Evolutionary conservation across 2,888 invertebrate genomes (phyloP).

Genomic region (Eudasyphora cyanicolor): DNA sequence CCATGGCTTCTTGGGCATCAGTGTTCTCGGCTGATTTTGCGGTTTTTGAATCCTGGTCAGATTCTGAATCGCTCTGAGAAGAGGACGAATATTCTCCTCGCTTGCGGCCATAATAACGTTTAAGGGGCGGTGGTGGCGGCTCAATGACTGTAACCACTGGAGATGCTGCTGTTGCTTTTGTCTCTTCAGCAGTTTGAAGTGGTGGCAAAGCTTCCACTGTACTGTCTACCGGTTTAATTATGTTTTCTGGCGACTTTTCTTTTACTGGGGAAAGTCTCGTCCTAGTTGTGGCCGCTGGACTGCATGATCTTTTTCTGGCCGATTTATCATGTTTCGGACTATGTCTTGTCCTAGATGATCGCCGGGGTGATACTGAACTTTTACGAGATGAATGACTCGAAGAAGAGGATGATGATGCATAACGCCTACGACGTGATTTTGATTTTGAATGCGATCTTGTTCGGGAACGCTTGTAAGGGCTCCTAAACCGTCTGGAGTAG

Average conservation of each 20-base stretch:
- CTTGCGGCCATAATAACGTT: conserved; percentile 83
- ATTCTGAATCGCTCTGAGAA: conserved; percentile 70
- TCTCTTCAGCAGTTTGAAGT: conserved; percentile 47
- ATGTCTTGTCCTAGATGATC: conserved; percentile 27
- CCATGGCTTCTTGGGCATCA: conserved; percentile 74
- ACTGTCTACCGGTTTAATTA: background rate
- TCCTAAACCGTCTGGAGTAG: conserved; percentile 70
- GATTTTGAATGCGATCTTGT: conserved; percentile 68
- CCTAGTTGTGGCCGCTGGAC: conserved; percentile 42
- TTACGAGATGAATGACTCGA: conserved; percentile 49
- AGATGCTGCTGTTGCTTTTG: conserved; percentile 27
- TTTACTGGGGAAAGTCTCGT: conserved; percentile 35
- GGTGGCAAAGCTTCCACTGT: conserved; percentile 32
- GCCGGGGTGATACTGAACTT: conserved; percentile 48
- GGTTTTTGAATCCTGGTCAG: conserved; percentile 69
- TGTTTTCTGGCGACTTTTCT: conserved; percentile 60
- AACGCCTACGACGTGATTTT: conserved; percentile 50
- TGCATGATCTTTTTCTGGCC: conserved; percentile 45
- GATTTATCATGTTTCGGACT: conserved; percentile 37
- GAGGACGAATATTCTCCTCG: conserved; percentile 82
- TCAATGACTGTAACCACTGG: conserved; percentile 72
- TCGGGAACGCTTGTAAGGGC: conserved; percentile 64
- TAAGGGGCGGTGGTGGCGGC: conserved; percentile 79
- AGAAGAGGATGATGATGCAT: conserved; percentile 67
- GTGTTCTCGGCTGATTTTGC: conserved; percentile 70